Base-by-base conservation (phyloP, 2,797 vertebrate genomes). In the Pitangus sulphuratus region DNA sequence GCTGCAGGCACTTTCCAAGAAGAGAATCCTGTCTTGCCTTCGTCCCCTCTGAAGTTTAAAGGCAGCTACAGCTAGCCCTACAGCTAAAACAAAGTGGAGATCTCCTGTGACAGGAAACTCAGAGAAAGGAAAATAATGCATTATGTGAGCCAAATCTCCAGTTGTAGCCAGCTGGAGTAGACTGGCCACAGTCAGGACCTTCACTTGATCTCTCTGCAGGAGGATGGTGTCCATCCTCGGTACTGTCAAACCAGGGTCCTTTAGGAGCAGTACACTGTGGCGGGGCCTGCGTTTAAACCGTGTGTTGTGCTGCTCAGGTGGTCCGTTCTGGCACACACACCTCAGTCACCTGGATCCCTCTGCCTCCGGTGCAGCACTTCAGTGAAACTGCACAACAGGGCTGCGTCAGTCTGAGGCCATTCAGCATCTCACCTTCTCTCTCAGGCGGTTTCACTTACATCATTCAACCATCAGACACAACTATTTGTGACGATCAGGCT, bases 1-100 rank as follows among this genome's bases (percentile, higher is more conserved):
- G 89, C 94, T 76, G 51, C 62, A 61, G 88, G 92, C 90, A 16
- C 21, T 68, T 93, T 80, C 47, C 0, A 0, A 65, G 64, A 95
- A 89, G 61, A 90, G 68, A 89, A 28, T 15, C 5, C 1, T 30
- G n/a, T 53, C 64, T 82, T 89, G 13, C 57, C 45, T 95, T 85
- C 22, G 15, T 35, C 22, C 35, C 11, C 19, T 76, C 84, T 75
- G 84, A 94, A 94, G 68, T 77, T 93, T 91, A 83, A 87, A 93
- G 77, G 65, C 75, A 92, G 21, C 65, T 60, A 18, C 2, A 5
- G 42, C 19, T 22, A 93, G 37, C 10, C 66, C 42, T 87, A 28
- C 40, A 79, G 44, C 69, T 70, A 56, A 86, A 94, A 65, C 39
- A 39, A 39, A 25, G 16, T 4, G 25, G 56, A 66, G 5, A 65